Percentiles rank a stretch among this genome's conserved stretches.
Conservation (phyloP, 2,797 vertebrate genomes). For the Paratrypauchen microcephalus region DNA sequence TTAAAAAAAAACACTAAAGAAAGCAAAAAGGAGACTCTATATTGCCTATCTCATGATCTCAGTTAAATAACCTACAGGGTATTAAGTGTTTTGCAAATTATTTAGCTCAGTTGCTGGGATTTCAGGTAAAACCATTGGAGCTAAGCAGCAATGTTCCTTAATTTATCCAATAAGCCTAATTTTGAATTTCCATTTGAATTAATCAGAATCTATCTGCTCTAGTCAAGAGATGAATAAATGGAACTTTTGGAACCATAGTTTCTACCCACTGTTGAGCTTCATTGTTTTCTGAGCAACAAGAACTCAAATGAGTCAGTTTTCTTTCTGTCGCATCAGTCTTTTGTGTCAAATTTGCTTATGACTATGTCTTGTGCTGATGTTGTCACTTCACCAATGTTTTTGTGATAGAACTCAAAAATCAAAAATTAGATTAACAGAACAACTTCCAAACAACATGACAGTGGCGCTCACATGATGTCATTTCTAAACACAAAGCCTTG, state of each 20-base stretch:
- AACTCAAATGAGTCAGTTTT: conserved; percentile 14
- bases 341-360: conserved; percentile 12
- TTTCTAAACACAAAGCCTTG: conserved; percentile 22
- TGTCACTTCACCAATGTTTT: conserved; percentile 30
- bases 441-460: background rate
- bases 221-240: background rate
- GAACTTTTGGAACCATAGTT: background rate
- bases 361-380: conserved; percentile 16
- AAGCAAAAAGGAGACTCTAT: background rate
- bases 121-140: background rate
- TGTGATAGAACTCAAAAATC: background rate
- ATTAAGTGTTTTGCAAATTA: background rate
- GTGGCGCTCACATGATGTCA: conserved; percentile 17
- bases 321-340: conserved; percentile 15
- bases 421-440: background rate
- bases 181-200: background rate
- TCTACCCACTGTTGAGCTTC: background rate
- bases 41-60: background rate
- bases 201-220: background rate
- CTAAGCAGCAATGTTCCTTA: background rate
- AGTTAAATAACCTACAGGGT: too few relatives aligned
- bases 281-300: conserved; percentile 28
- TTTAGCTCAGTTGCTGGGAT: background rate
- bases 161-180: background rate
- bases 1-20: background rate